These are phyloP conservation scores for Falcunculus frontatus DNA, from an alignment of 2,113 vertebrate species.

Conservation along the genomic window DNA sequence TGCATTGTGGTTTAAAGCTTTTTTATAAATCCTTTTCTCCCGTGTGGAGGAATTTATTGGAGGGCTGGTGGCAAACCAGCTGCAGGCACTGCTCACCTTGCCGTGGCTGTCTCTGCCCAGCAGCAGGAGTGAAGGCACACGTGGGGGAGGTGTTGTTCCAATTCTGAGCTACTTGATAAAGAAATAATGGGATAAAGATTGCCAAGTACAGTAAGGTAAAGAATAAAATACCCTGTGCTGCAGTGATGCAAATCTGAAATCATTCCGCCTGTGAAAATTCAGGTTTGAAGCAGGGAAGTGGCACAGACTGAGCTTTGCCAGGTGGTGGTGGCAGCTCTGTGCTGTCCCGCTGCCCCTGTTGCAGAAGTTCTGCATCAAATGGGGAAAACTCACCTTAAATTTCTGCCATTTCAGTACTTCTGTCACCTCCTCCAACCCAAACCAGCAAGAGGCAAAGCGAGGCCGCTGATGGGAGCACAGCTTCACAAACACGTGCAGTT, in stretches of 20 bases:
- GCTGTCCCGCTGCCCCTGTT: background rate
- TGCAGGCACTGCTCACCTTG: background rate
- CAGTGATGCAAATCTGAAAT: background rate
- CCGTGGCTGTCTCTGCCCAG: background rate
- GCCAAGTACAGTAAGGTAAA: background rate
- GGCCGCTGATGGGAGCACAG: background rate
- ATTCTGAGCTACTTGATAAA: background rate
- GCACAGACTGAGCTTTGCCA: background rate
- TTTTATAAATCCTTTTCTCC: background rate
- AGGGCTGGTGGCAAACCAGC: background rate
- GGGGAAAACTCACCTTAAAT: background rate
- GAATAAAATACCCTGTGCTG: background rate
- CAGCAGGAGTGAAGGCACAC: background rate
- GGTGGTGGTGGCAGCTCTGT: background rate
- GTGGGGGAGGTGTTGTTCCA: fast-evolving
- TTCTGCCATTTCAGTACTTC: background rate
- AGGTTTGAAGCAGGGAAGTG: background rate
- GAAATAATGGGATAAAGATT: background rate
- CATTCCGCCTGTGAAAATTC: background rate
- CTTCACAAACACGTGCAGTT: fast-evolving
- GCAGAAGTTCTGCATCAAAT: background rate
- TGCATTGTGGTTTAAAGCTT: background rate
- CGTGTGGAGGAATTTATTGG: background rate
- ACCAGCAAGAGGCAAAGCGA: background rate
- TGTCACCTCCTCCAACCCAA: background rate